phyloP scores from a whole-genome alignment of 2,888 invertebrate species.

The Scaptomyza cyrtandrae region DNA sequence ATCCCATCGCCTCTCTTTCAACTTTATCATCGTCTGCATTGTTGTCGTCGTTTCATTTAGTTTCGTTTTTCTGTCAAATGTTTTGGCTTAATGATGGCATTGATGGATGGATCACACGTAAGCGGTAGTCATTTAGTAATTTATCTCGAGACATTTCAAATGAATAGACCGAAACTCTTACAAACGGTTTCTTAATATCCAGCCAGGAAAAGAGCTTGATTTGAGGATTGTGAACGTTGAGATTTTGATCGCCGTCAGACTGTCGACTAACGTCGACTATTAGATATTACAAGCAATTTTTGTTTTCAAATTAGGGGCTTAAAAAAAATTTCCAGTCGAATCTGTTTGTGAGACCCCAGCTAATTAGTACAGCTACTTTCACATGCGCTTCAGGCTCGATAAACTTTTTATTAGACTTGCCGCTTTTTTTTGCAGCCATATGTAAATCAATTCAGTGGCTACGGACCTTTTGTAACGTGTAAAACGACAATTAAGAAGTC shows the following conservation, averaged over 20 bases:
- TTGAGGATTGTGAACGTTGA: conserved; percentile 42
- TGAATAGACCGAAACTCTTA: conserved; percentile 73
- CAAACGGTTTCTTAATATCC: conserved; percentile 17
- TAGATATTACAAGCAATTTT: conserved; percentile 69
- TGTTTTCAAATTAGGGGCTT: conserved; percentile 62
- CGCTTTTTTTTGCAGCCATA: too few species aligned
- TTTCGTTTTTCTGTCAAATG: conserved; percentile 75
- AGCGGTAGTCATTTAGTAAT: conserved; percentile 80
- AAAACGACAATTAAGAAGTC: too few species aligned
- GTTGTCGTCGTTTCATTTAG: conserved; percentile 26
- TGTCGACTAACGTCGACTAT: conserved; percentile 31
- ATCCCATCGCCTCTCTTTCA: conserved; percentile 13
- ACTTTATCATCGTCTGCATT: conserved; percentile 34
- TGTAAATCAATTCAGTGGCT: too few species aligned
- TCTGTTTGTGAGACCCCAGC: too few species aligned
- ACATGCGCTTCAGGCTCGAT: too few species aligned
- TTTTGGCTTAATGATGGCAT: conserved; percentile 80
- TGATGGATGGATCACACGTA: conserved; percentile 81
- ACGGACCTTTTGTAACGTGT: too few species aligned
- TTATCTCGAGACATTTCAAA: conserved; percentile 77
- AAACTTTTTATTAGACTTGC: too few species aligned
- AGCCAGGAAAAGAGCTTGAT: conserved; percentile 24
- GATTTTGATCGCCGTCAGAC: conserved; percentile 57
- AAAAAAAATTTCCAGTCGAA: too few species aligned
- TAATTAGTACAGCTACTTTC: too few species aligned